These are phyloP conservation scores for Periparus ater DNA, from an alignment of 2,797 vertebrate genomes.

Conservation along the genomic window DNA sequence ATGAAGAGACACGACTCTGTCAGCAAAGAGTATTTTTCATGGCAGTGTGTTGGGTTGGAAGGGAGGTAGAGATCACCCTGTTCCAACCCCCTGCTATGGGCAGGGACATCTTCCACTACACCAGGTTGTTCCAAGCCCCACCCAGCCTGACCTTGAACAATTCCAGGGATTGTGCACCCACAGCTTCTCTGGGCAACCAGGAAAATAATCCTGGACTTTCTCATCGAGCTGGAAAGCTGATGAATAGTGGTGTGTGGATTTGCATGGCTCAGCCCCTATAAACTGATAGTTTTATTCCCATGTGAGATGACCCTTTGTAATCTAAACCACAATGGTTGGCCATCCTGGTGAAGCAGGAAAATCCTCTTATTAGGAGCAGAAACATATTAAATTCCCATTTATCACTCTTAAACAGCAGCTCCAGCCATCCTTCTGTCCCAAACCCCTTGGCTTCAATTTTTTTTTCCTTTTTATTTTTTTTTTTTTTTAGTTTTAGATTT, in stretches of 20 bases:
- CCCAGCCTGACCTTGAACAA: neutral
- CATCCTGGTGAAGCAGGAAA: neutral
- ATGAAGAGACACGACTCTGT: neutral
- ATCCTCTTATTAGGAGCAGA: neutral
- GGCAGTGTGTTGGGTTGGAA: neutral
- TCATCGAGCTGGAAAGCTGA: accelerated
- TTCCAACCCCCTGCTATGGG: too few relatives aligned
- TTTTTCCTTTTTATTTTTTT: neutral
- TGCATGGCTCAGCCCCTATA: neutral
- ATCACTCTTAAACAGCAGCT: neutral
- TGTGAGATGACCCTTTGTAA: neutral
- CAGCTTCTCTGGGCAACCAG: neutral
- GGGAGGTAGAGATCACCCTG: neutral
- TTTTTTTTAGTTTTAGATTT: neutral
- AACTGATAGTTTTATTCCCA: neutral
- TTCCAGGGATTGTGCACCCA: neutral
- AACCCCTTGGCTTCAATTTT: neutral
- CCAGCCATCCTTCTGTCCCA: neutral
- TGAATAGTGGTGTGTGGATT: neutral
- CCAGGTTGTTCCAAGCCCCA: neutral
- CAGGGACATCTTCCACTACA: neutral
- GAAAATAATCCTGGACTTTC: neutral
- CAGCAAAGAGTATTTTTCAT: constrained; percentile 16
- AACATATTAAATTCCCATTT: neutral
- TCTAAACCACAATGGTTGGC: neutral